Evolutionary conservation across 2,888 invertebrate genomes (phyloP), one percentile per base, ranked within the genome.

Genomic region (Rambutsinella grinnellia): DNA sequence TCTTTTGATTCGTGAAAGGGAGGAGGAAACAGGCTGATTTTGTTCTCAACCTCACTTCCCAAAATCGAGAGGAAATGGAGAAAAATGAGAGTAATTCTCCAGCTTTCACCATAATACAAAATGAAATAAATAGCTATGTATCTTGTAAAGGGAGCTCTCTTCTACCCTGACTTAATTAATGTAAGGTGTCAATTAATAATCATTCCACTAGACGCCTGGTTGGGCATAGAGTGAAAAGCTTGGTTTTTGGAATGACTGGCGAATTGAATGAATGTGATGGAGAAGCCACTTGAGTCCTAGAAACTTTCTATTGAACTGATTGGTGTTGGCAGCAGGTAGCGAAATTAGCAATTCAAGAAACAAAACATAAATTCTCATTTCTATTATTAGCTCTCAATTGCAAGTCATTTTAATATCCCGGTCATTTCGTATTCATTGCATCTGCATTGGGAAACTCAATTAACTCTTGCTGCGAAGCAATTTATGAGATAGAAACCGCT

Each of bases 141-240:
- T n/a, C n/a, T n/a, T n/a, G n/a, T n/a, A n/a, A n/a, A n/a, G n/a
- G n/a, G n/a, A n/a, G n/a, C n/a, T n/a, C n/a, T n/a, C n/a, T n/a
- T n/a, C n/a, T 13, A 36, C 36, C 36, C 53, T 53, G 63, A 63
- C 27, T 63, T 63, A 63, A 63, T 63, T 63, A 51, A 63, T 63
- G 63, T 6, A 53, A 63, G 63, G 53, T 56, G 66, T 66, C 56
- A 66, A 66, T 66, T 66, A 66, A 66, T 56, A 46, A 66, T 66
- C 57, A 66, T 66, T 66, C 57, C 46, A 17, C 66, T 56, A 56
- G 56, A 24, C 46, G 65, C 54, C 54, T 54, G 26, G 47, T 46
- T 57, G 56, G 19, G 53, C 60, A 46, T 19, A 3, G 60, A 21
- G 21, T 10, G 21, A 60, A n/a, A 23, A 6, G 54, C 54, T 5